phyloP scores from a whole-genome alignment of 1,140 invertebrate genomes.

The Plodia interpunctella region DNA sequence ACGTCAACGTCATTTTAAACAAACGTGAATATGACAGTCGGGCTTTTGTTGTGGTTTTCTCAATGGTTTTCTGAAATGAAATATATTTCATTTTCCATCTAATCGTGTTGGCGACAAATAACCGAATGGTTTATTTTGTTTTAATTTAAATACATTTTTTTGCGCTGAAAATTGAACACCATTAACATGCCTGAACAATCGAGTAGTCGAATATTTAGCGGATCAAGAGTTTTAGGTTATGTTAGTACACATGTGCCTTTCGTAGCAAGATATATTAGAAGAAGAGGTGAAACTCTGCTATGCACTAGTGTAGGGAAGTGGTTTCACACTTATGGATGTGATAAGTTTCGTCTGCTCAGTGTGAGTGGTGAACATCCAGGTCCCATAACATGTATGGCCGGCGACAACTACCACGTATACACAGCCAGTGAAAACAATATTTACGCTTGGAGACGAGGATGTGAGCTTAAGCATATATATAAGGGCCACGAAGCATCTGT shows the following conservation, averaged over 20 bases:
- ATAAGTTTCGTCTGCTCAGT: slow-evolving; percentile 88
- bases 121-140: too few species aligned
- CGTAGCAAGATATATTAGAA: slow-evolving; percentile 89
- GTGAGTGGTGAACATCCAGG: slow-evolving; percentile 89
- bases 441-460: slow-evolving; percentile 92
- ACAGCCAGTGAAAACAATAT: slow-evolving; percentile 88
- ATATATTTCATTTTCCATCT: too few species aligned
- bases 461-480: slow-evolving; percentile 90
- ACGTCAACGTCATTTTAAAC: too few species aligned
- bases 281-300: slow-evolving; percentile 91
- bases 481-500: slow-evolving; percentile 86
- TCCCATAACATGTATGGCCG: slow-evolving; percentile 89
- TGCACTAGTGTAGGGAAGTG: slow-evolving; percentile 93
- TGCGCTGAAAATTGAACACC: too few species aligned
- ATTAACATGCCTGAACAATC: slow-evolving; percentile 49
- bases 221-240: slow-evolving; percentile 91
- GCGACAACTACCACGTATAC: slow-evolving; percentile 89
- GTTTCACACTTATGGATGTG: slow-evolving; percentile 94
- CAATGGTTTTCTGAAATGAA: too few species aligned
- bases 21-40: too few species aligned
- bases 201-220: slow-evolving; percentile 88
- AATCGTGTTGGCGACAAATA: too few species aligned
- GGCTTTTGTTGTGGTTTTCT: too few species aligned
- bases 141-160: background rate
- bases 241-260: slow-evolving; percentile 95